Percentiles rank a stretch among this genome's conserved stretches.
Conservation (phyloP, 2,113 vertebrate species). For the Camelus dromedarius region DNA sequence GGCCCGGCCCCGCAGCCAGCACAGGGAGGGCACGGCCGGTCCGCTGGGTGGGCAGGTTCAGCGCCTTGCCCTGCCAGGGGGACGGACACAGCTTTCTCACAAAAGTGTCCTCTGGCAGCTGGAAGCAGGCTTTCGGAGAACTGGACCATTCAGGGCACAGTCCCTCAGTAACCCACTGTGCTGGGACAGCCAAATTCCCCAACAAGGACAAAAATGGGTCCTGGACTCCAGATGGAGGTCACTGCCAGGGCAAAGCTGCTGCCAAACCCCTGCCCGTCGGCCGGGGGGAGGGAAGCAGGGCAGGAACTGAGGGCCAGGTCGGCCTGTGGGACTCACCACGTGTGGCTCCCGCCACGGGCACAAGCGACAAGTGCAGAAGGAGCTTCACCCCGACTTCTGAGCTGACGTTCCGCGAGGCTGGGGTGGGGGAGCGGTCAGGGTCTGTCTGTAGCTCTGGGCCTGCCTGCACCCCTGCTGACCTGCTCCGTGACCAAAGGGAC, state of each 20-base stretch:
- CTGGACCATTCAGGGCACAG: neutral
- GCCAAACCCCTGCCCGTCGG: neutral
- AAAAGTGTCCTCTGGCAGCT: neutral
- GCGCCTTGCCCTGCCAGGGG: neutral
- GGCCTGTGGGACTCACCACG: neutral
- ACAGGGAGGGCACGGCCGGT: no score
- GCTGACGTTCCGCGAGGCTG: neutral
- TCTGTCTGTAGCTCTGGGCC: rapidly evolving
- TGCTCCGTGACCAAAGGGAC: no score
- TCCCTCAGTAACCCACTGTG: neutral
- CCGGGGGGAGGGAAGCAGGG: no score
- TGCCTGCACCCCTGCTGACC: rapidly evolving
- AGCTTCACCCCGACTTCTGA: neutral
- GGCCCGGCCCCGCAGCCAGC: no score
- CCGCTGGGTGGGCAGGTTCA: neutral
- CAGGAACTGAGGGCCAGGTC: neutral
- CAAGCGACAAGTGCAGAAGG: rapidly evolving
- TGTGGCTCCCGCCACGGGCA: rapidly evolving
- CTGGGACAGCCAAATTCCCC: no score
- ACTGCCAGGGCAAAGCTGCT: neutral
- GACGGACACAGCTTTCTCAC: neutral
- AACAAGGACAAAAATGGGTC: no score
- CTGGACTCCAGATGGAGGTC: neutral
- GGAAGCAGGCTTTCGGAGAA: neutral
- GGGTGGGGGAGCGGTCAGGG: neutral